Base-by-base conservation (phyloP, 2,888 invertebrate species). In the Euzetes globulus region DNA sequence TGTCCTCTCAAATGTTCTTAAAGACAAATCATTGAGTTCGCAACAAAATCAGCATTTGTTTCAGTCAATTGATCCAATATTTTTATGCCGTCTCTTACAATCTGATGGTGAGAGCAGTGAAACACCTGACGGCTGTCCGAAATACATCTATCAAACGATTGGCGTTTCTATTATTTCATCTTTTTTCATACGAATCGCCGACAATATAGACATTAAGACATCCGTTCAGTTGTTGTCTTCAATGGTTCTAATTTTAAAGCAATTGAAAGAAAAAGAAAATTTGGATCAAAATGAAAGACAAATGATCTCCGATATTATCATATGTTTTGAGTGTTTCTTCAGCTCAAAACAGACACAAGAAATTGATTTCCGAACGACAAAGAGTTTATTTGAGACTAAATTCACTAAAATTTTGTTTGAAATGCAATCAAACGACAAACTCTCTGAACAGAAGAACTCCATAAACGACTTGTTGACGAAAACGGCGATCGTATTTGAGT, bases 271-370 rank as follows among this genome's bases (percentile, higher is more conserved):
- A 9, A 65, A 65, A 19, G 2, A 45, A 25, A n/a, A 47, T 47
- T 70, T 70, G 47, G 41, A 47, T 70, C 25, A 70, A 70, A 47
- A 27, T 22, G 25, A 70, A 25, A 45, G 37, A 19, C 70, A 70
- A 70, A 70, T 70, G 70, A 7, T 70, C 1, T 37, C 45, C 13
- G 70, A 70, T 47, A 70, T 70, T 15, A 70, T 70, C 15, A 15
- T 45, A 13, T 70, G 70, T 22, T 70, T 70, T 70, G 70, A 70
- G 11, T 70, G 15, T n/a, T 70, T 70, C 47, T 70, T 70, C 70
- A 70, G 70, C 15, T 70, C 47, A 4, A 47, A 70, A 4, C 22
- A 47, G 2, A 70, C 25, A 5, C 17, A 70, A 47, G 25, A 41
- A 47, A 70, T 47, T 3, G 4, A 19, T 47, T 47, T 45, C 4